Percentiles rank a stretch among this genome's conserved stretches.
Conservation (phyloP, 2,797 vertebrate species). For the Leptoclinus maculatus region DNA sequence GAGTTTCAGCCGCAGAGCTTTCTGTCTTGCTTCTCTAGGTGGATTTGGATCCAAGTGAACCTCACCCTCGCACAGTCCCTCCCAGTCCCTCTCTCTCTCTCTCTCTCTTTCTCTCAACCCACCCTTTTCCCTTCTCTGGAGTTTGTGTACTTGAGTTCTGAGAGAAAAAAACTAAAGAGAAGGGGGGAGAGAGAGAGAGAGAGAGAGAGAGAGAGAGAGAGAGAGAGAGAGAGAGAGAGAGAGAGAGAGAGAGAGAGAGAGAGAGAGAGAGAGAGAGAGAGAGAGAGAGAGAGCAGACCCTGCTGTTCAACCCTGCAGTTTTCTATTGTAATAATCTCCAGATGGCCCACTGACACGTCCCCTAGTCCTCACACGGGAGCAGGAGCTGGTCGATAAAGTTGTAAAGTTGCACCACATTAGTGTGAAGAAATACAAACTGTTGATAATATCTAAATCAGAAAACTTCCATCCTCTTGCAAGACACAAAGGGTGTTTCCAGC, state of each 20-base stretch:
- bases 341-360: constrained; percentile 75
- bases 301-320: constrained; percentile 27
- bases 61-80: constrained; percentile 28
- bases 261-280: too few species aligned
- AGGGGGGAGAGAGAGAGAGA: constrained; percentile 9
- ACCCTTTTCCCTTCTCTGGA: constrained; percentile 24
- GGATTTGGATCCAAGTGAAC: constrained; percentile 42
- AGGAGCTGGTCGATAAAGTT: constrained; percentile 22
- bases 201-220: too few species aligned
- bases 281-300: background rate
- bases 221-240: too few species aligned
- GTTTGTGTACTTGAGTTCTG: constrained; percentile 45
- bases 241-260: constrained; percentile 2
- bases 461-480: background rate
- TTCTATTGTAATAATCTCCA: constrained; percentile 68
- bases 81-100: constrained; percentile 2
- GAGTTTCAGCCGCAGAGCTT: constrained; percentile 35
- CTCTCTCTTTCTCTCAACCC: constrained; percentile 1
- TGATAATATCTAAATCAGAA: background rate
- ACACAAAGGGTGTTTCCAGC: constrained; percentile 8
- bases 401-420: background rate
- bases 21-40: constrained; percentile 40
- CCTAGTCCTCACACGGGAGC: constrained; percentile 42
- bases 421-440: background rate
- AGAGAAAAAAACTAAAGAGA: constrained; percentile 39